Evolutionary conservation across 2,888 invertebrate genomes (phyloP).

Genomic region (Ellobium chinense): DNA sequence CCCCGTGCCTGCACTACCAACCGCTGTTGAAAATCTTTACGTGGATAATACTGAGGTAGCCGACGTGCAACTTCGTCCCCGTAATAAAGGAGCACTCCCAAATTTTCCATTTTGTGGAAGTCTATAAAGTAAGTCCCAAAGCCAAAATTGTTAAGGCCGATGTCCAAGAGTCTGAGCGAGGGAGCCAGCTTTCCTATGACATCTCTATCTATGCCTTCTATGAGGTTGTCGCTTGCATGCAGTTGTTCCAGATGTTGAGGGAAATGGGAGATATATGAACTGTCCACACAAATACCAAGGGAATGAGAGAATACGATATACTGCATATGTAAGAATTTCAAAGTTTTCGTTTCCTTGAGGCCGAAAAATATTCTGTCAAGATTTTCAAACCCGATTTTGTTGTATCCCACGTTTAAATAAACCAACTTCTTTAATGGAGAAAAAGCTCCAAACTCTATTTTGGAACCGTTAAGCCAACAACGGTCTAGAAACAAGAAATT

Average conservation of each 20-base stretch:
- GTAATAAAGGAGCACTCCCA: background rate
- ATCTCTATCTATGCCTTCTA: background rate
- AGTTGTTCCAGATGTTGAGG: constrained; percentile 8
- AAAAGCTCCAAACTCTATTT: background rate
- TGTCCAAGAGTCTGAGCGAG: background rate
- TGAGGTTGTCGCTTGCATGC: background rate
- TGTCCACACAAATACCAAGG: constrained; percentile 9
- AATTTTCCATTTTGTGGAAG: background rate
- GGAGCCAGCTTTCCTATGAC: background rate
- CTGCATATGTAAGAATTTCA: background rate
- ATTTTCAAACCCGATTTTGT: background rate
- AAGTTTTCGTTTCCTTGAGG: background rate
- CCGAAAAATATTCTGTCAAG: background rate
- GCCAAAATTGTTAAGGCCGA: constrained; percentile 9
- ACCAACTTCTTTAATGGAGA: background rate
- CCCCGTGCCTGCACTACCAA: too few relatives aligned
- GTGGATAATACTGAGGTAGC: background rate
- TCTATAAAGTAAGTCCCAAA: constrained; percentile 22
- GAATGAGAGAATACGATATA: background rate
- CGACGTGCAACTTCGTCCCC: background rate
- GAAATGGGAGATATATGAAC: background rate
- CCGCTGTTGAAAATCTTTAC: too few relatives aligned
- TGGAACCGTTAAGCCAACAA: background rate
- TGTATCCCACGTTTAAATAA: background rate
- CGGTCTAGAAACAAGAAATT: background rate